Percentiles rank a stretch among this genome's conserved stretches.
These are phyloP conservation scores for Hippopotamus amphibius DNA, from an alignment of 2,113 vertebrate species.

Conservation along the genomic window DNA sequence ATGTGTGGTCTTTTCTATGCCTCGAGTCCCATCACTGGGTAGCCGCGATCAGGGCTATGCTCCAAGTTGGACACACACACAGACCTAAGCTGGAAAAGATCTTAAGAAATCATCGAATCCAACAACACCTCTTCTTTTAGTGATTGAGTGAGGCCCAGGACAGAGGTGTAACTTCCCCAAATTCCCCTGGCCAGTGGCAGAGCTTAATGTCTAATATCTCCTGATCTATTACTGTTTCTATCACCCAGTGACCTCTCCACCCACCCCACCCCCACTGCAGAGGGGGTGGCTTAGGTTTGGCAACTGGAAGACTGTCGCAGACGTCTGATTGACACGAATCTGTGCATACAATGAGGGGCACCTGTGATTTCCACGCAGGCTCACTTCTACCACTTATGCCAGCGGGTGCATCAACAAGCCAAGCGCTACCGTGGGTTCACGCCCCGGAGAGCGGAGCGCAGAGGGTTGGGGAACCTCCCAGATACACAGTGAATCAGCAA, in stretches of 20 bases:
- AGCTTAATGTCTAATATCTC: not conserved
- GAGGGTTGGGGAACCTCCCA: not conserved
- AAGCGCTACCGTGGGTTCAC: not conserved
- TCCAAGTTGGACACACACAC: not conserved
- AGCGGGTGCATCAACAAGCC: not conserved
- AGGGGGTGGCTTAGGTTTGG: not conserved
- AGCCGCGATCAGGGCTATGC: rapidly evolving
- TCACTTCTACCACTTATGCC: not conserved
- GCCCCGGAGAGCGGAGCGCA: not conserved
- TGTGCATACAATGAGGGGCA: not conserved
- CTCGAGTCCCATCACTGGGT: not conserved
- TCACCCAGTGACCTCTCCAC: not conserved
- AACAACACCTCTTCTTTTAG: rapidly evolving
- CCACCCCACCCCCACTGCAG: not conserved
- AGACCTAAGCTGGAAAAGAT: not conserved
- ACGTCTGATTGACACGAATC: not conserved
- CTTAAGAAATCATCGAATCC: not conserved
- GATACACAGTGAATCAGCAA: slow-evolving; percentile 59
- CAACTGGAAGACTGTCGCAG: not conserved
- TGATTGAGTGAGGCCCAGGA: not conserved
- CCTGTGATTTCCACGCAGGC: not conserved
- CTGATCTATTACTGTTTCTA: not conserved
- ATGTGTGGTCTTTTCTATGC: not conserved
- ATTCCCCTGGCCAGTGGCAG: not conserved
- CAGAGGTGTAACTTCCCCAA: not conserved